Percentiles rank a stretch among this genome's conserved stretches.
These are phyloP conservation scores for Coluber constrictor DNA, from an alignment of 2,797 vertebrate genomes.

Conservation along the genomic window DNA sequence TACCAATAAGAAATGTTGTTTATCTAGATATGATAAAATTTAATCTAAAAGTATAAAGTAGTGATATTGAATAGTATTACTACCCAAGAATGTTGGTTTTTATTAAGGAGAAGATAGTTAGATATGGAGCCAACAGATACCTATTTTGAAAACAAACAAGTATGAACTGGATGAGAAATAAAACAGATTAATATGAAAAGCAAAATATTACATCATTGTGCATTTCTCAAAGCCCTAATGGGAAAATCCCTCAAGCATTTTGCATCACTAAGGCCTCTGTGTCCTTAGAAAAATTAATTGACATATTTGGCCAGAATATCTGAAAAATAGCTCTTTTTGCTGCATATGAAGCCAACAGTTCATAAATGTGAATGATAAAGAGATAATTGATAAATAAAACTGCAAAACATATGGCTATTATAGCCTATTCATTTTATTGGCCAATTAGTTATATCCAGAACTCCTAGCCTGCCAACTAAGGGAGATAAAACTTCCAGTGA, in stretches of 20 bases:
- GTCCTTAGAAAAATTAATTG: neutral
- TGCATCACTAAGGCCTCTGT: neutral
- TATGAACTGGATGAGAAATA: neutral
- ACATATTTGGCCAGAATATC: neutral
- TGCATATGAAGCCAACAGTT: neutral
- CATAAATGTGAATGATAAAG: neutral
- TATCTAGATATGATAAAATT: neutral
- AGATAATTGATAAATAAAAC: neutral
- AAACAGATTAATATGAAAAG: neutral
- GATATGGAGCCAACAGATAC: neutral
- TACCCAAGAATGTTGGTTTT: neutral
- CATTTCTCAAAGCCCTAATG: neutral
- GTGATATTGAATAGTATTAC: neutral
- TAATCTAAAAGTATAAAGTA: neutral
- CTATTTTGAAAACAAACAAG: neutral
- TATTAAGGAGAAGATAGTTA: neutral
- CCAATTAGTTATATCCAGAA: neutral
- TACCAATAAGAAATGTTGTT: neutral
- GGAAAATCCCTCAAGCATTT: neutral
- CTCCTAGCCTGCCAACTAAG: neutral
- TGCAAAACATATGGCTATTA: neutral
- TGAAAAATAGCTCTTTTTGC: neutral
- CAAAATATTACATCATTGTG: neutral
- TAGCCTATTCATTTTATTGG: neutral
- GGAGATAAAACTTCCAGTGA: neutral